Base-by-base conservation (phyloP, 2,113 vertebrate species). In the Rafetus swinhoei region DNA sequence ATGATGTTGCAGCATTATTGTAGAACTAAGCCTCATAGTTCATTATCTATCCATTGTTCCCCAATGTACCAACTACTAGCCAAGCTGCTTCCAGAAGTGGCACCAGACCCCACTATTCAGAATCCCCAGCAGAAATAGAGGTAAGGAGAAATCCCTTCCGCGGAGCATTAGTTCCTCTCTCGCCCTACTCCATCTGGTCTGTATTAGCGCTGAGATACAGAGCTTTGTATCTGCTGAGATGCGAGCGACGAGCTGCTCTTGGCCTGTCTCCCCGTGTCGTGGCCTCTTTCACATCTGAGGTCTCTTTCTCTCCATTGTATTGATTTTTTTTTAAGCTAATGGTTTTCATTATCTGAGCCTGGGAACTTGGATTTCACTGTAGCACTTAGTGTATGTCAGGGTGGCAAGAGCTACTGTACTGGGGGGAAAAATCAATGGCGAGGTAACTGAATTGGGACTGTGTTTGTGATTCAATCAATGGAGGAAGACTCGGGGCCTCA, bases 131-230 rank as follows among this genome's bases (percentile, higher is more conserved):
- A 56, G 25, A 5, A 27, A 60, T 32, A 54, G 15, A n/a, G 59
- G 29, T 53, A 59, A 56, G 39, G 0, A 76, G 74, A 9, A 80
- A 21, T 13, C 54, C 0, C 3, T 2, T 56, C 5, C 74, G 39
- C 13, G 10, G 39, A 52, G 76, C 14, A 12, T 25, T 12, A 15
- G 74, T 39, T 3, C 79, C 60, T 45, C 39, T 84, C 25, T 89
- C 25, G 19, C 52, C 85, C 15, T 52, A 0, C 25, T 22, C 1
- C 25, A 3, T n/a, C 77, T 39, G 18, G 56, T n/a, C 16, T 81
- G 65, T 81, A 22, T 76, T 59, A 65, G 62, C 27, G 10, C 57
- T 60, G 14, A 77, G 25, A n/a, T 60, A 2, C 1, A 32, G 55
- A 86, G n/a, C 52, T 77, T 53, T 76, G 54, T 15, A 18, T 60